Evolutionary conservation across 2,797 vertebrate species (phyloP), one percentile per base, ranked within the genome.

Genomic region (Ibycter americanus): DNA sequence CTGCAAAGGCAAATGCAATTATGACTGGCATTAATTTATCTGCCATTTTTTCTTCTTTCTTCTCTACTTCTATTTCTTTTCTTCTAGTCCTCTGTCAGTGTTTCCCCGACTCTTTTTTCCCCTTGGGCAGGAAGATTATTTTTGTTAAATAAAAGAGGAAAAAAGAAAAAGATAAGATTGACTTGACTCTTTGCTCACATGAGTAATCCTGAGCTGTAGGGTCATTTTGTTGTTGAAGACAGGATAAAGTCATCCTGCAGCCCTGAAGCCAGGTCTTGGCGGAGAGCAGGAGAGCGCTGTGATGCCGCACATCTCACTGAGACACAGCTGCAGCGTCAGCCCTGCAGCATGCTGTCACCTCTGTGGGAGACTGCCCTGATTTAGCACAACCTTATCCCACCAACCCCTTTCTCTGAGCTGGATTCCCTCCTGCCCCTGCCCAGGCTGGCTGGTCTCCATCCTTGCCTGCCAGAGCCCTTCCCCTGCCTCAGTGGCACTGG

Each of bases 1-100:
- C 40, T 27, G 9, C 52, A 56, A 42, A 68, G 46, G 40, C 29
- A 93, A 65, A 89, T 85, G n/a, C 55, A 90, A 16, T 82, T 82
- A 83, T 65, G 66, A 46, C 6, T 56, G 27, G 2, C 54, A 29
- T 65, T 83, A 78, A 83, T 94, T 94, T 89, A 91, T n/a, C 67
- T 6, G 11, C 8, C 7, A 14, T 62, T 73, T 83, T 59, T 77
- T 23, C 8, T 70, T 73, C 22, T 58, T 71, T 51, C 26, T 93
- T 85, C 38, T 47, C 54, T 87, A 34, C 27, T 74, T 90, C 20
- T 44, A 47, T 90, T 76, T 90, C 9, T 65, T 81, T 89, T 84
- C 67, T 85, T 34, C 1, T 25, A 54, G 32, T 80, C 16, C 14
- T 67, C 27, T 73, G 21, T 80, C 71, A 84, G n/a, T 73, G 27